These are phyloP conservation scores for Carposina sasakii DNA, from an alignment of 1,140 invertebrate species.

Conservation along the genomic window DNA sequence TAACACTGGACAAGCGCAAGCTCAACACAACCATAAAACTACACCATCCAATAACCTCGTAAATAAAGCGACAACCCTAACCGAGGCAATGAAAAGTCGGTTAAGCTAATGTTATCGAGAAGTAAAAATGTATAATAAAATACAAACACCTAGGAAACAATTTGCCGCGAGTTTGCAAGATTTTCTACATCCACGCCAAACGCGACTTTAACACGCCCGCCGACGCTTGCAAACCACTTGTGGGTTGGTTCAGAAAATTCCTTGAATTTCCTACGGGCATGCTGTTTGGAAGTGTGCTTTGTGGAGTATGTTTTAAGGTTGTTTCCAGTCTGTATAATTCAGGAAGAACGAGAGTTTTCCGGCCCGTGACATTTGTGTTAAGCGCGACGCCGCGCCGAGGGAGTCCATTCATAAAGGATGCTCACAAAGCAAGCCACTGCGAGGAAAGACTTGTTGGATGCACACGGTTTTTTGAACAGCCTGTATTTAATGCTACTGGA, in stretches of 20 bases:
- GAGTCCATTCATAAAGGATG: constrained; percentile 62
- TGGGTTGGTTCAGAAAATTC: constrained; percentile 50
- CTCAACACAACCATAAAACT: too few relatives aligned
- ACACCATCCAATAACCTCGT: too few relatives aligned
- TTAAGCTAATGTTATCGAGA: constrained; percentile 73
- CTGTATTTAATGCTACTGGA: too few relatives aligned
- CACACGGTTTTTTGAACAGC: constrained; percentile 24
- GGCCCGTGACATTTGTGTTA: constrained; percentile 70
- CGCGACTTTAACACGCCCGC: constrained; percentile 5
- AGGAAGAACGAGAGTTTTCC: constrained; percentile 71
- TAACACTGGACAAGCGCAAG: too few relatives aligned
- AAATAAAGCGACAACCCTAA: constrained; percentile 61
- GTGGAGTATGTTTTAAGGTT: constrained; percentile 28
- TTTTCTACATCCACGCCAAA: constrained; percentile 51
- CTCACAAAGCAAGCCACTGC: constrained; percentile 37
- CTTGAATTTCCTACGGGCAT: constrained; percentile 50
- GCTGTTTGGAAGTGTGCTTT: constrained; percentile 25
- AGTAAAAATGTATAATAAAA: constrained; percentile 74
- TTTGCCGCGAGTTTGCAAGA: constrained; percentile 71
- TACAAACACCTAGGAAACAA: constrained; percentile 72
- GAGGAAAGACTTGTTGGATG: constrained; percentile 50
- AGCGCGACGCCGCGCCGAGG: constrained; percentile 57
- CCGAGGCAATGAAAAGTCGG: constrained; percentile 70
- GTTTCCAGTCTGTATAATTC: constrained; percentile 43
- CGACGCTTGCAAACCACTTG: constrained; percentile 17